Conservation (phyloP, 2,113 vertebrate genomes). For the Podarcis raffonei region DNA sequence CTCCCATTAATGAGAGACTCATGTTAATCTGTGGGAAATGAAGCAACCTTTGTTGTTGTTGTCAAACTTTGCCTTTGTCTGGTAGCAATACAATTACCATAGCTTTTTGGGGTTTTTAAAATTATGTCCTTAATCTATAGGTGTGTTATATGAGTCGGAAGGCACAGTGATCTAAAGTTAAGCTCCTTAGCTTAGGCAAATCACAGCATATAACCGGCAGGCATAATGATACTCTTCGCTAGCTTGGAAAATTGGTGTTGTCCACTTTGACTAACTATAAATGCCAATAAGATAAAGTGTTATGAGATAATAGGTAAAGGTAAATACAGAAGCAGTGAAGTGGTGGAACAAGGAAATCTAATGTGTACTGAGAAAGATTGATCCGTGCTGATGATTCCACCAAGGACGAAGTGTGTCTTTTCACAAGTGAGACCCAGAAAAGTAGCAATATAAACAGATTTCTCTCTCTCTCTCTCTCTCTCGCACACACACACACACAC, state of each 20-base stretch:
- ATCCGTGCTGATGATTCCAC: not conserved
- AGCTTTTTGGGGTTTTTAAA: not conserved
- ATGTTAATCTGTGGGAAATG: not conserved
- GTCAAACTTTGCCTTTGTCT: not conserved
- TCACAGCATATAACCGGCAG: not conserved
- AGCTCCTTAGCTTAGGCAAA: not conserved
- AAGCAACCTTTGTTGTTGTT: not conserved
- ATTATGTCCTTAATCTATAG: not conserved
- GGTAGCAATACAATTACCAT: not conserved
- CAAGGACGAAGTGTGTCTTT: not conserved
- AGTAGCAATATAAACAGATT: not conserved
- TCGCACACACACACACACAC: no score
- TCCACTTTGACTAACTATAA: constrained; percentile 32
- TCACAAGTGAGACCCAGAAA: not conserved
- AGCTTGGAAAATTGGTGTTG: constrained; percentile 30
- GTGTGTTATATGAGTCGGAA: not conserved
- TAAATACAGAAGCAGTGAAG: constrained; percentile 24
- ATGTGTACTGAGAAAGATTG: not conserved
- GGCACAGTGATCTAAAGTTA: constrained; percentile 5
- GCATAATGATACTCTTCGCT: constrained; percentile 23
- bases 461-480: no score
- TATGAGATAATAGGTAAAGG: not conserved
- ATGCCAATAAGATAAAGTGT: constrained; percentile 34
- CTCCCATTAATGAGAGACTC: not conserved
- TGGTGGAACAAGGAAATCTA: not conserved